Evolutionary conservation across 2,888 invertebrate genomes (phyloP).

Genomic region (Lepidochrysops patricia): DNA sequence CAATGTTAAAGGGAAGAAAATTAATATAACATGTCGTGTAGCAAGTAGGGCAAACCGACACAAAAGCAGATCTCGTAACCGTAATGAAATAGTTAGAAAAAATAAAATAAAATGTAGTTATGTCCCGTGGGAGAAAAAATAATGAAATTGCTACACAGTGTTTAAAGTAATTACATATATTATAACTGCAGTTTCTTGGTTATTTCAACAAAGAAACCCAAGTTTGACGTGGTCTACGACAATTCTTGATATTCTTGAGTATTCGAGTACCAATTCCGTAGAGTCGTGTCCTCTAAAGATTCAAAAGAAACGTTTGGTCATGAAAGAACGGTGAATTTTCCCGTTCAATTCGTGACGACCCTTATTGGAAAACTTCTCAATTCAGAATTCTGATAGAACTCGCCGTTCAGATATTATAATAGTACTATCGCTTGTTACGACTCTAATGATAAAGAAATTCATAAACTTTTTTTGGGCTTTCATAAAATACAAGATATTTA

Average conservation of each 20-base stretch:
- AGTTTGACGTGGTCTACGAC: background rate
- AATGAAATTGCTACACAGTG: no score
- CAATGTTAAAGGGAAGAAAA: slow-evolving; percentile 2
- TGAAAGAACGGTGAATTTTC: slow-evolving; percentile 20
- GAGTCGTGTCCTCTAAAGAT: slow-evolving; percentile 20
- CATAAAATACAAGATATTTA: background rate
- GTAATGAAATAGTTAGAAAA: background rate
- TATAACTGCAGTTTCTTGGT: background rate
- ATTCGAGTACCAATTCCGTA: slow-evolving; percentile 18
- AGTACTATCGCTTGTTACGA: slow-evolving; percentile 16
- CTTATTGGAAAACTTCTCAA: slow-evolving; percentile 31
- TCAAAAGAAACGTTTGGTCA: slow-evolving; percentile 21
- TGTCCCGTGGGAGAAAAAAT: no score
- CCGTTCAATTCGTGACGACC: slow-evolving; percentile 23
- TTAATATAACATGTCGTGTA: background rate
- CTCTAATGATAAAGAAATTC: slow-evolving; percentile 14
- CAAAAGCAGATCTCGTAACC: background rate
- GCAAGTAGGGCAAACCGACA: background rate
- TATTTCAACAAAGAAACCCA: background rate
- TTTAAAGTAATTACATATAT: background rate
- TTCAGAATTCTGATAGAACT: slow-evolving; percentile 23
- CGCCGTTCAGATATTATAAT: slow-evolving; percentile 15
- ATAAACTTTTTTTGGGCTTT: slow-evolving; percentile 1
- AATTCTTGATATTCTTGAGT: background rate
- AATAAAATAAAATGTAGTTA: background rate